Conservation (phyloP, 2,888 invertebrate genomes). For the Silvanus unidentatus region DNA sequence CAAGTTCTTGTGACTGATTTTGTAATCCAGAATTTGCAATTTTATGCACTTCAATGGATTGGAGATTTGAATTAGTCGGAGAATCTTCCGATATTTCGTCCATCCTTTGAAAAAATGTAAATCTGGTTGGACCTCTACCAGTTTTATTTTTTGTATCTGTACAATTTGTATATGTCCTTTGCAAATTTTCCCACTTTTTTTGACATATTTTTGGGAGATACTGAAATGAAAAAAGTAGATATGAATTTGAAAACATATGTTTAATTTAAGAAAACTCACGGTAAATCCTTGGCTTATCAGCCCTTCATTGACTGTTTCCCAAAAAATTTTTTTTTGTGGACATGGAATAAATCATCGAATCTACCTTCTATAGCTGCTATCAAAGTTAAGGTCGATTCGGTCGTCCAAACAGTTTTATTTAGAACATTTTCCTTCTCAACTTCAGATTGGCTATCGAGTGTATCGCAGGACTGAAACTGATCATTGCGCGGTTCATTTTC, state of each 20-base stretch:
- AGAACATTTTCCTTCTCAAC: no score
- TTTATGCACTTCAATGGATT: neutral
- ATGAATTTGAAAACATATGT: neutral
- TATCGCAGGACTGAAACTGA: no score
- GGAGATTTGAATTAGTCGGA: neutral
- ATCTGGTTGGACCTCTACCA: neutral
- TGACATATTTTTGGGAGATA: neutral
- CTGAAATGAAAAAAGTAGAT: neutral
- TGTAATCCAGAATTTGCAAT: no score
- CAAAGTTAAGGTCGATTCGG: neutral
- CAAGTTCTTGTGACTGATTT: neutral
- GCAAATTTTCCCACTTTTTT: constrained; percentile 4
- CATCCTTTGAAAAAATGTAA: neutral
- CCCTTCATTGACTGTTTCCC: neutral
- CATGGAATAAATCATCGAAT: neutral
- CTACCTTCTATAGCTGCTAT: neutral
- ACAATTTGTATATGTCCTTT: neutral
- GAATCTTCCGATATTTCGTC: neutral
- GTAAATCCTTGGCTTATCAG: neutral
- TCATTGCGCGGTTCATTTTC: no score
- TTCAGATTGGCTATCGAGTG: no score
- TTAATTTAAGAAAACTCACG: neutral
- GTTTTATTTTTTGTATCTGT: neutral
- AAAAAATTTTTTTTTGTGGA: constrained; percentile 1
- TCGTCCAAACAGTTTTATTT: no score